Evolutionary conservation across 2,888 invertebrate genomes (phyloP), one percentile per base, ranked within the genome.

Genomic region (Drosophila peninsularis): DNA sequence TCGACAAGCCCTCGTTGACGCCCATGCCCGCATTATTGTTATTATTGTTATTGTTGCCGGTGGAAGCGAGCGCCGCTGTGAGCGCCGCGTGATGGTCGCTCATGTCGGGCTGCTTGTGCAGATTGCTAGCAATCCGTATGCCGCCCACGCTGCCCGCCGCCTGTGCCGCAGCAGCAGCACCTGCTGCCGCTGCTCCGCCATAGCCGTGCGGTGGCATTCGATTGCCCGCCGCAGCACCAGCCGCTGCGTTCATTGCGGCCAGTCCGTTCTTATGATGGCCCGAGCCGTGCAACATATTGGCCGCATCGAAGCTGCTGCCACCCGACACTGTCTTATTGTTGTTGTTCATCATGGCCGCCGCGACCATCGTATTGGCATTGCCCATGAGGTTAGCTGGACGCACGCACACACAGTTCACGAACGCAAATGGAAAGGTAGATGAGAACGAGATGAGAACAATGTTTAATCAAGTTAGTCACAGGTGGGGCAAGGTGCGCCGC

Each of bases 41-140:
- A 14, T 61, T 58, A 32, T 47, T 71, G 30, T 56, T 72, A 34
- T 60, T 75, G 47, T 32, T 67, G 57, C 60, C 69, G 34, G 78
- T 76, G 30, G 82, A 75, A 9, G 86, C 76, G 5, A 85, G 66
- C 39, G 82, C 86, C 77, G 84, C 83, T 21, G 79, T 63, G 30
- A 86, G 58, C 19, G 82, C 79, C 50, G 87, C 84, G 71, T 83
- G 79, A 24, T 77, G 78, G 14, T 84, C 83, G 45, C 62, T 47
- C 50, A 84, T 62, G 67, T 82, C 90, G 45, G 90, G 79, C 55
- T 88, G 71, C 80, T 92, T 91, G 52, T 92, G 91, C 80, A 91
- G 78, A 86, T 92, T 91, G 68, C 91, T 91, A 50, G 91, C 92
- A 70, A 92, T 89, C 57, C 91, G 89, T 62, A 92, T 92, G 74